A percentile compares a stretch with the other conserved stretches of the same genome.
These are phyloP conservation scores for Prionace glauca DNA, from an alignment of 2,797 vertebrate species.

Conservation along the genomic window DNA sequence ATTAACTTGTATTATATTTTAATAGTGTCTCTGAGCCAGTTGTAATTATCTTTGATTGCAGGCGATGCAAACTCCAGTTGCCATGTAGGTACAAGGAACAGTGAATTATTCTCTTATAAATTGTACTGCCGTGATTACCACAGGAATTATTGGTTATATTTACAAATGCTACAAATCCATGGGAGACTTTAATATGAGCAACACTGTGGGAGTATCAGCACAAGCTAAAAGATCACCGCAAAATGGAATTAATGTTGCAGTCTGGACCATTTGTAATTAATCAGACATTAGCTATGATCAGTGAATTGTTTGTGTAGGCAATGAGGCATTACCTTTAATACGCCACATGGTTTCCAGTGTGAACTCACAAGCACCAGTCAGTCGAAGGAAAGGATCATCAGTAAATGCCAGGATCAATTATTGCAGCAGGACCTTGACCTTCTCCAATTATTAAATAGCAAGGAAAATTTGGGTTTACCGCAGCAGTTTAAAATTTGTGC, in stretches of 20 bases:
- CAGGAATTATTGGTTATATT: conserved; percentile 24
- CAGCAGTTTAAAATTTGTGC: background rate
- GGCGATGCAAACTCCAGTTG: conserved; percentile 1
- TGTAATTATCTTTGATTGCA: conserved; percentile 25
- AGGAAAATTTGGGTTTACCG: background rate
- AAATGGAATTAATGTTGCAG: conserved; percentile 21
- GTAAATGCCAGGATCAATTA: conserved; percentile 17
- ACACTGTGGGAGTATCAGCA: conserved; percentile 18
- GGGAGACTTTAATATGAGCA: conserved; percentile 16
- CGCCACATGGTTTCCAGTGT: background rate
- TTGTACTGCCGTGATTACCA: background rate
- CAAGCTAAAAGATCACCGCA: conserved; percentile 4
- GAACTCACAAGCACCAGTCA: background rate
- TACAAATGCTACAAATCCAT: background rate
- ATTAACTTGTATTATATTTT: conserved; percentile 1
- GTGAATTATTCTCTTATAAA: conserved; percentile 2
- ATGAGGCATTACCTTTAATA: background rate
- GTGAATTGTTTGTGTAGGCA: conserved; percentile 11
- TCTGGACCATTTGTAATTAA: background rate
- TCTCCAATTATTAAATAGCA: conserved; percentile 2
- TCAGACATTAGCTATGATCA: conserved; percentile 31
- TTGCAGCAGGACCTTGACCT: background rate
- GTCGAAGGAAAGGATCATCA: background rate
- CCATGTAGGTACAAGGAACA: background rate
- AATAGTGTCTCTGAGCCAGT: background rate